Evolutionary conservation across 2,113 vertebrate genomes (phyloP), one percentile per base, ranked within the genome.

Genomic region (Megaceryle torquata): DNA sequence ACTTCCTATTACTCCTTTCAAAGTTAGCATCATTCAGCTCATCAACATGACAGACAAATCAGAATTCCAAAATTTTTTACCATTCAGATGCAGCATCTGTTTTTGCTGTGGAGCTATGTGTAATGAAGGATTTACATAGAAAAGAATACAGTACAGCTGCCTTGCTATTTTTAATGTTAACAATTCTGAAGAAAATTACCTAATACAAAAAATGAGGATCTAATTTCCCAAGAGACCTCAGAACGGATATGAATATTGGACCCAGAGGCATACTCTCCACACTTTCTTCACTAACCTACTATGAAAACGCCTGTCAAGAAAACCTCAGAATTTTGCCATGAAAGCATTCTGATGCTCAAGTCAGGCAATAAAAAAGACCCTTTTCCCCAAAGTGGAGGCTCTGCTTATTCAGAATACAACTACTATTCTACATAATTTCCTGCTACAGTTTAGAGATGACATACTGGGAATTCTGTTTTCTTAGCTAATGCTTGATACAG

Each of bases 341-440:
- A 53, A 96, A 96, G 21, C 16, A 53, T 92, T 87, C 74, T 82
- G 83, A 39, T 84, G 83, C 68, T 74, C 31, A 11, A 81, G 17
- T 53, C 59, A 29, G 68, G 22, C 35, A 91, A 72, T 46, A 76
- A 88, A 93, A 86, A n/a, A 15, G 1, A 16, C 2, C 65, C 86
- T 56, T 74, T n/a, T 54, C 17, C 26, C 26, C 5, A 8, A 43
- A 88, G 22, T 46, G 31, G 13, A 92, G 9, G 13, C 16, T 91
- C 43, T 60, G 19, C 13, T 78, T 93, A 59, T 89, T 95, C 72
- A 57, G 28, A 68, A 46, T 63, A 72, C 3, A 65, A 39, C 84
- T 94, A 93, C 53, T 13, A 89, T 64, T 54, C 43, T 70, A 95
- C 44, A 77, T 63, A 61, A 59, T 95, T 97, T 95, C 82, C 69